phyloP scores from a whole-genome alignment of 1,140 invertebrate species.

The Scaptomyza pallida region DNA sequence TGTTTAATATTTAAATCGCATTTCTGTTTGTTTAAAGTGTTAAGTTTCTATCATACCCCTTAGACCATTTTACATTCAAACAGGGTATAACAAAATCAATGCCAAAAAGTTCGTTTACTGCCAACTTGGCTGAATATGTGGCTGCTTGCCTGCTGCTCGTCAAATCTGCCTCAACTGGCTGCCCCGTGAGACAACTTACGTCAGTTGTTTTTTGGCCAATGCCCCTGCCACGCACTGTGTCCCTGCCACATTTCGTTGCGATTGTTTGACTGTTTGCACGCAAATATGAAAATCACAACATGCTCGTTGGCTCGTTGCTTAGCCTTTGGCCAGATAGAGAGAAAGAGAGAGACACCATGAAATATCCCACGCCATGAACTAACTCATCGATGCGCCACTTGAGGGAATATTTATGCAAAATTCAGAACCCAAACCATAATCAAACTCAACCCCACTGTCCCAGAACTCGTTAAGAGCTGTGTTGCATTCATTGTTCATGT shows the following conservation, averaged over 20 bases:
- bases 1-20: too few species aligned
- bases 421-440: conserved; percentile 11
- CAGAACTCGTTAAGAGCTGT: conserved; percentile 17
- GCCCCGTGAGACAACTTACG: conserved; percentile 72
- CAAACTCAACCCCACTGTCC: neutral
- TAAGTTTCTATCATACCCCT: neutral
- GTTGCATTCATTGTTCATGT: conserved; percentile 60
- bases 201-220: conserved; percentile 34
- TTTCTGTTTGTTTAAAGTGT: too few species aligned
- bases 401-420: conserved; percentile 72
- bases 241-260: conserved; percentile 19
- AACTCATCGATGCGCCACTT: conserved; percentile 44
- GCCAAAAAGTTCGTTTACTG: conserved; percentile 76
- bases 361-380: conserved; percentile 44
- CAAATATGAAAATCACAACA: conserved; percentile 77
- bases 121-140: conserved; percentile 40
- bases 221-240: conserved; percentile 53
- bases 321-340: conserved; percentile 44
- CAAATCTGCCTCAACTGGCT: conserved; percentile 51
- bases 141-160: conserved; percentile 39
- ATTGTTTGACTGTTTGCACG: conserved; percentile 51
- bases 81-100: conserved; percentile 53
- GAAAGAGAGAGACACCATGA: neutral
- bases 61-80: neutral
- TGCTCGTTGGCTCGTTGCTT: conserved; percentile 52